Base-by-base conservation (phyloP, 2,113 vertebrate genomes). In the Vombatus ursinus region DNA sequence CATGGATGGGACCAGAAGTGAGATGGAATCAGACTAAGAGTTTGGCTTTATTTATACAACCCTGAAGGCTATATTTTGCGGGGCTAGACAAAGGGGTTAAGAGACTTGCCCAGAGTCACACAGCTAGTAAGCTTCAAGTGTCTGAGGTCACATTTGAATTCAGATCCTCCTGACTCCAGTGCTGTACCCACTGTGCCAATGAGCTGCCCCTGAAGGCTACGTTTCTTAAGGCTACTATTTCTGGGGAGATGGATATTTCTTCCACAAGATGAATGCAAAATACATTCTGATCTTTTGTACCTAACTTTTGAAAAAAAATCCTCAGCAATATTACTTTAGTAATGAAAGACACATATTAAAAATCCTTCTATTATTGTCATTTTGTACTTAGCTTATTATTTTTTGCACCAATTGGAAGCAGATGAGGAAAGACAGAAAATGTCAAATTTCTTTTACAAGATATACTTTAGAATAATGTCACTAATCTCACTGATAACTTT, bases 341-440 rank as follows among this genome's bases (percentile, higher is more conserved):
- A 89, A 96, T 16, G 92, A 96, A 93, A 84, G 97, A 52, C 93
- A 96, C n/a, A 92, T 96, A 96, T 97, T n/a, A 25, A 89, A 97
- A 96, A 91, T 48, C 25, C 3, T 37, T 94, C 93, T 49, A 97
- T 90, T 93, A 90, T 96, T 97, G 96, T 95, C 91, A 77, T 90
- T 57, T 89, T 92, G 61, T 96, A 77, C 47, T 90, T 10, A 77
- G 90, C 94, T 96, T 96, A 94, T 92, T 96, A 95, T 94, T 94
- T 37, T 95, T 96, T 93, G 52, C 37, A 95, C 91, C 47, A 94
- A 92, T 57, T 16, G 93, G 53, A 94, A 94, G 44, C 52, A 96
- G 57, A 95, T 91, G 49, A 92, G 52, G 50, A 9, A 95, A 96
- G 93, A 90, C 54, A 44, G 9, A 93, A 31, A 91, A 93, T 94